A percentile compares a stretch with the other conserved stretches of the same genome.
phyloP scores from a whole-genome alignment of 2,797 vertebrate species.

The Esox masquinongy region DNA sequence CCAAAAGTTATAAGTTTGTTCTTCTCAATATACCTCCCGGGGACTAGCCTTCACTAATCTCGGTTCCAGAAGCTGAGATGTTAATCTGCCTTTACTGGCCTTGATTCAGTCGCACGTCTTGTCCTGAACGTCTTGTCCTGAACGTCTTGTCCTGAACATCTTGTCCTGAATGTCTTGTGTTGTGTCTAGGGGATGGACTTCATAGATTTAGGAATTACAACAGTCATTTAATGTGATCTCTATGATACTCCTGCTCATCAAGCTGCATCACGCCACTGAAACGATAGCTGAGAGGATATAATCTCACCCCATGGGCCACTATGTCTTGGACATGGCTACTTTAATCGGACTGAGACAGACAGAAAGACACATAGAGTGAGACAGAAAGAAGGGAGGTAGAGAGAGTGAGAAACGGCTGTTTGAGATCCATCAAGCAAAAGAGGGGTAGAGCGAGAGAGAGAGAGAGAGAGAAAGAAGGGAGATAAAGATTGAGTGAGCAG shows the following conservation, averaged over 20 bases:
- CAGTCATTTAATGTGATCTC: too few species aligned
- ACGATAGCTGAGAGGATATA: neutral
- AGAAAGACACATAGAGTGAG: too few species aligned
- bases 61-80: neutral
- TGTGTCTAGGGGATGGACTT: neutral
- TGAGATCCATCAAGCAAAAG: too few species aligned
- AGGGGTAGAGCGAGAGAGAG: too few species aligned
- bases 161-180: neutral
- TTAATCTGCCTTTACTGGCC: neutral
- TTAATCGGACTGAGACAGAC: neutral
- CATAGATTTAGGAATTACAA: too few species aligned
- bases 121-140: neutral
- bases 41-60: neutral
- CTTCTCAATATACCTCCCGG: neutral
- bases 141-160: neutral
- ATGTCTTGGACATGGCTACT: neutral
- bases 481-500: too few species aligned
- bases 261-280: neutral
- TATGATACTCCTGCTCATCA: neutral
- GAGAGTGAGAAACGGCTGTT: too few species aligned
- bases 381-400: too few species aligned
- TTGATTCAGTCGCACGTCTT: neutral
- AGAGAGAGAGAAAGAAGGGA: too few species aligned
- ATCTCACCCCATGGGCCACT: neutral
- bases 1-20: neutral